These are phyloP conservation scores for Threskiornis aethiopicus DNA, from an alignment of 2,797 vertebrate genomes.

Conservation along the genomic window DNA sequence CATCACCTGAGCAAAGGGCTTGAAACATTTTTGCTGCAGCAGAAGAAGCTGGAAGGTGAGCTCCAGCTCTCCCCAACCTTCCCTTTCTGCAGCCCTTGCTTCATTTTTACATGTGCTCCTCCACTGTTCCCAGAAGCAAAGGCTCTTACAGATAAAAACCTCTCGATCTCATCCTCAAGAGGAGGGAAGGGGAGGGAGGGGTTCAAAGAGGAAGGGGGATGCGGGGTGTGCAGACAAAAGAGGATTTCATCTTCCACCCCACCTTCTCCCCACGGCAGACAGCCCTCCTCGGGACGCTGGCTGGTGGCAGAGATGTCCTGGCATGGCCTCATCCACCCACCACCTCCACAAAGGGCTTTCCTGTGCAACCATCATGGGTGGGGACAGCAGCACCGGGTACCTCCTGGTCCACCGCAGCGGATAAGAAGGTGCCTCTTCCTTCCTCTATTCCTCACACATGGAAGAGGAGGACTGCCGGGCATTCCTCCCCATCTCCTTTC, in stretches of 20 bases:
- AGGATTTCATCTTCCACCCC: not conserved
- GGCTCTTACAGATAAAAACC: rapidly evolving
- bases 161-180: not conserved
- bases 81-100: not conserved
- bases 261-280: not conserved
- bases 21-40: not conserved
- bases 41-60: not conserved
- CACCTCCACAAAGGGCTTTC: not conserved
- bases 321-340: not conserved
- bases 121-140: not conserved
- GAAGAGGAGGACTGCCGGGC: not conserved
- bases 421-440: not conserved
- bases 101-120: not conserved
- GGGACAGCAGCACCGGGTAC: not conserved
- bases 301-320: not conserved
- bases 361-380: not conserved
- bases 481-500: not conserved
- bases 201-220: not conserved
- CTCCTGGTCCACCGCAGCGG: not conserved
- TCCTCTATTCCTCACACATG: not conserved
- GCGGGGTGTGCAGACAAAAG: not conserved
- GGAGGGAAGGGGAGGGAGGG: not conserved
- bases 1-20: not conserved
- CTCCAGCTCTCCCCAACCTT: not conserved
- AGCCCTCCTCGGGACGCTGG: not conserved